Percentiles rank a stretch among this genome's conserved stretches.
These are phyloP conservation scores for Manis pentadactyla DNA, from an alignment of 2,797 vertebrate genomes.

Conservation along the genomic window DNA sequence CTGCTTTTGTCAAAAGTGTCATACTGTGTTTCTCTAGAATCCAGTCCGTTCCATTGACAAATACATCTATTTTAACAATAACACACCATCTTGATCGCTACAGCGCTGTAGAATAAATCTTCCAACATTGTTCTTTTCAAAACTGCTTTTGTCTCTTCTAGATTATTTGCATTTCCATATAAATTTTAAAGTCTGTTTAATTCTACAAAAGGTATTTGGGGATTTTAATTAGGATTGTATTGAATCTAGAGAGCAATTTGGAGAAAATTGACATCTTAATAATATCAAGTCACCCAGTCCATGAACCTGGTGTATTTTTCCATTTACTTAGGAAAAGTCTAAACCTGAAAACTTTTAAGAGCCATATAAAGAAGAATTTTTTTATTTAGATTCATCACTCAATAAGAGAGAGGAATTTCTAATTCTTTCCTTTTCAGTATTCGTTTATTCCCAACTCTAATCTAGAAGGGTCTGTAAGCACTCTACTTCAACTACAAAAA, in stretches of 20 bases:
- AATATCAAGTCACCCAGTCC: background rate
- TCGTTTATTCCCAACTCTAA: background rate
- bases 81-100: background rate
- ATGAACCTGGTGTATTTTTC: background rate
- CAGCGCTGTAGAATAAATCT: background rate
- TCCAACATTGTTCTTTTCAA: background rate
- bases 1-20: background rate
- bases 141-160: background rate
- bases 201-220: background rate
- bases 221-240: background rate
- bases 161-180: background rate
- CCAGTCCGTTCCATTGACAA: background rate
- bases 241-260: background rate
- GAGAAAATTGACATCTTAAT: background rate
- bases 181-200: background rate
- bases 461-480: background rate
- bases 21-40: background rate
- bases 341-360: background rate
- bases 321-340: background rate
- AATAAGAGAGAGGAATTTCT: background rate
- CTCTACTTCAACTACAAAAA: background rate
- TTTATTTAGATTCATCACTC: background rate
- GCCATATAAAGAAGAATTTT: background rate
- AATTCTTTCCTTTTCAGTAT: background rate
- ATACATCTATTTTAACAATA: background rate